These are phyloP conservation scores for Pterobdella sp. DNA, from an alignment of 2,888 invertebrate species.

Conservation along the genomic window DNA sequence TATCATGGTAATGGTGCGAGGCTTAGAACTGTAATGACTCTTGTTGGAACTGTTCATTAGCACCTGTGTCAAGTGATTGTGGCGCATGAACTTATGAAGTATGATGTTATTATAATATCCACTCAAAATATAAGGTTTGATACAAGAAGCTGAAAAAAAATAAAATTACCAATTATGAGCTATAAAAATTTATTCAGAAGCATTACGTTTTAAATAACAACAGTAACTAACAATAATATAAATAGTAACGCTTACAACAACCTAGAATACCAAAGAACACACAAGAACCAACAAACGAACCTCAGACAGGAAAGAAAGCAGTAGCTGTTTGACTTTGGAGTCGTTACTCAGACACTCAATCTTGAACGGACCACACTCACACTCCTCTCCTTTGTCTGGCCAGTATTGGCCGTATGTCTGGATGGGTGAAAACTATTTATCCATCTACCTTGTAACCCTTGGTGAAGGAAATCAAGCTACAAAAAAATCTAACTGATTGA, in stretches of 20 bases:
- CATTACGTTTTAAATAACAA: background rate
- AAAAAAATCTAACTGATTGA: background rate
- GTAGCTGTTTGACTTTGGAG: background rate
- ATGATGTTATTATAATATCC: too few relatives aligned
- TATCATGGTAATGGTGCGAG: conserved; percentile 18
- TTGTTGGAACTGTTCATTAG: conserved; percentile 27
- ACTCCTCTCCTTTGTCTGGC: conserved; percentile 36
- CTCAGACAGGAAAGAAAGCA: conserved; percentile 20
- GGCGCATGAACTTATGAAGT: too few relatives aligned
- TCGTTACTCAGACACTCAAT: conserved; percentile 29
- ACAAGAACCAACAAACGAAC: too few relatives aligned
- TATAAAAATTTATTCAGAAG: too few relatives aligned
- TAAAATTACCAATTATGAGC: too few relatives aligned
- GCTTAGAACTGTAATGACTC: conserved; percentile 11
- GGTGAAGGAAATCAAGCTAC: background rate
- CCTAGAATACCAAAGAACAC: too few relatives aligned
- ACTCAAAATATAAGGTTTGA: too few relatives aligned
- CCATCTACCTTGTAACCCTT: background rate
- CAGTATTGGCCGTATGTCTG: conserved; percentile 39
- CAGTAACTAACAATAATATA: background rate
- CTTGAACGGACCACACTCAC: conserved; percentile 38
- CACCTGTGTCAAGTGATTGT: conserved; percentile 9
- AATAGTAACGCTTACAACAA: too few relatives aligned
- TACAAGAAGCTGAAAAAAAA: too few relatives aligned
- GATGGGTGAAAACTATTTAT: background rate